phyloP scores from a whole-genome alignment of 2,113 vertebrate genomes.

The Gambusia holbrooki region DNA sequence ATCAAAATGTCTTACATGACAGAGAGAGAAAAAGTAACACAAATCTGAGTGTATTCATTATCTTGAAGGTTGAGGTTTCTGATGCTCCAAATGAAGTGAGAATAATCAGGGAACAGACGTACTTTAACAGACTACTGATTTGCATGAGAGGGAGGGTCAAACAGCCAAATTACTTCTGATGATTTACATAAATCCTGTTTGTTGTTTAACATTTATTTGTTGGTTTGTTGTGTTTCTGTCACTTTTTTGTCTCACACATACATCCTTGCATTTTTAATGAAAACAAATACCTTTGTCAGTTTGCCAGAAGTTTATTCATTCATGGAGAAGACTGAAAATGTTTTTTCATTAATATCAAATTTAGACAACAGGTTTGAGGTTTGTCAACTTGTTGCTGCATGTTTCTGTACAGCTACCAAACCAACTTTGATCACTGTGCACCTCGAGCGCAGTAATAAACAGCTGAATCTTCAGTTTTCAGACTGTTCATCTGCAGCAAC shows the following conservation, averaged over 20 bases:
- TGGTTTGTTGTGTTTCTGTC: too few species aligned
- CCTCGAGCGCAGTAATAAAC: not conserved
- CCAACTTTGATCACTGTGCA: not conserved
- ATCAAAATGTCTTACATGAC: constrained; percentile 13
- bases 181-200: not conserved
- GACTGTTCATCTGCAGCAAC: not conserved
- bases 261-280: too few species aligned
- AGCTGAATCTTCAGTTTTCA: not conserved
- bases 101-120: not conserved
- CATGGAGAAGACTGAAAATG: not conserved
- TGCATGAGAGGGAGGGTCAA: not conserved
- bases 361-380: not conserved
- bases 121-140: not conserved
- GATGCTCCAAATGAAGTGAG: not conserved
- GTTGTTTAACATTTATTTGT: too few species aligned
- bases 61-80: not conserved
- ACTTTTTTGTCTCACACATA: too few species aligned
- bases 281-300: too few species aligned
- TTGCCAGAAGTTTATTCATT: too few species aligned
- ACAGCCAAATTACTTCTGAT: not conserved
- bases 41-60: constrained; percentile 7
- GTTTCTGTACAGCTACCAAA: constrained; percentile 15
- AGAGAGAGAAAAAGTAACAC: constrained; percentile 17
- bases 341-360: not conserved
- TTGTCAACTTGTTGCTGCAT: constrained; percentile 15